These are phyloP conservation scores for Ateles fusciceps DNA, from an alignment of 2,797 vertebrate genomes.

Conservation along the genomic window DNA sequence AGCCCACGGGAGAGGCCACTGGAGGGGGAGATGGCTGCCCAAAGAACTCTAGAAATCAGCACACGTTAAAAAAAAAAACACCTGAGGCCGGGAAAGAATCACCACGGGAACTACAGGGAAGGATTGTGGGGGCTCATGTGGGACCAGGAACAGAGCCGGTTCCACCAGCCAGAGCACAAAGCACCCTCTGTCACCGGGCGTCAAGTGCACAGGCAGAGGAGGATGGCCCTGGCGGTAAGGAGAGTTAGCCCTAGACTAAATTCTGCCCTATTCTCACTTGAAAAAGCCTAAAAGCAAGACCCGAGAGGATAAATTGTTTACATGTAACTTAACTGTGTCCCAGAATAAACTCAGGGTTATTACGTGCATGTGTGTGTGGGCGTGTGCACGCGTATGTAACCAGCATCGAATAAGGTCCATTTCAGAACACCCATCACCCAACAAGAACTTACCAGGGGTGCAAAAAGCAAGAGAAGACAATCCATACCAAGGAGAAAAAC, in stretches of 20 bases:
- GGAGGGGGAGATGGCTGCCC: no score
- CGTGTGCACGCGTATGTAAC: no score
- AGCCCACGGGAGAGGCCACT: no score
- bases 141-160: rapidly evolving
- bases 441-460: background rate
- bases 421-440: background rate
- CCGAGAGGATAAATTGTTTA: background rate
- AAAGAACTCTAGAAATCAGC: background rate
- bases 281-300: background rate
- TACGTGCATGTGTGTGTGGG: background rate
- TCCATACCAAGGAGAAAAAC: background rate
- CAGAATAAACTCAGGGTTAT: background rate
- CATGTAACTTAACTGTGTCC: background rate
- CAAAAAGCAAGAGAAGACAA: background rate
- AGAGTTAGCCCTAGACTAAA: rapidly evolving
- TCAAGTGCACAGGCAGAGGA: rapidly evolving
- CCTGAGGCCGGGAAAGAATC: background rate
- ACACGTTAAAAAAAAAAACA: rapidly evolving
- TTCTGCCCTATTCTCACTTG: background rate
- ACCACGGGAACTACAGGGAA: rapidly evolving
- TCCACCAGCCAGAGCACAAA: background rate
- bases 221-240: rapidly evolving
- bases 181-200: rapidly evolving
- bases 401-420: no score
- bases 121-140: no score